A percentile compares a stretch with the other conserved stretches of the same genome.
Evolutionary conservation across 2,888 invertebrate species (phyloP).

Genomic region (Acheta domesticus): DNA sequence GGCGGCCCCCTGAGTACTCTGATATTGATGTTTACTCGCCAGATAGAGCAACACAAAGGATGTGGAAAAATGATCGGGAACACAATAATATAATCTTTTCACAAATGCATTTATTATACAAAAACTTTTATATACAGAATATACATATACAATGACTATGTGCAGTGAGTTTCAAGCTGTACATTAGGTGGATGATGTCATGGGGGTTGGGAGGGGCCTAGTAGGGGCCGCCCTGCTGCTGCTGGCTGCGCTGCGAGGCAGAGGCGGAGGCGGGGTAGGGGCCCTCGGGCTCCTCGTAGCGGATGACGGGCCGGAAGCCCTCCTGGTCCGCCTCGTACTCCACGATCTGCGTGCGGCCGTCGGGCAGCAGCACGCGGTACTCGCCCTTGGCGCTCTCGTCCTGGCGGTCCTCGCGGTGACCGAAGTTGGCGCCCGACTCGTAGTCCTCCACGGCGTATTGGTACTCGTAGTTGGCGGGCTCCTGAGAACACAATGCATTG

Average conservation of each 20-base stretch:
- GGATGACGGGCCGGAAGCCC: constrained; percentile 46
- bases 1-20: too few relatives aligned
- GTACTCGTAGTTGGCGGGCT: constrained; percentile 62
- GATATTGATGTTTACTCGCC: too few relatives aligned
- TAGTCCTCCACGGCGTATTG: constrained; percentile 63
- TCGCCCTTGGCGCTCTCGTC: constrained; percentile 62
- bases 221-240: background rate
- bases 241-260: constrained; percentile 41
- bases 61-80: too few relatives aligned
- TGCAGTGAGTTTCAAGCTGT: too few relatives aligned
- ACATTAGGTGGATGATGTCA: too few relatives aligned
- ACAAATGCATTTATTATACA: too few relatives aligned
- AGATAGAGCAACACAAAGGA: too few relatives aligned
- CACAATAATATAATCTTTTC: too few relatives aligned
- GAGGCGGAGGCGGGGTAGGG: constrained; percentile 48
- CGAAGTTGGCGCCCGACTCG: constrained; percentile 57
- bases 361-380: constrained; percentile 62
- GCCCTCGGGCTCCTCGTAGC: background rate
- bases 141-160: too few relatives aligned
- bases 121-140: too few relatives aligned
- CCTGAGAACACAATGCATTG: constrained; percentile 44
- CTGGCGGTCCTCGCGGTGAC: constrained; percentile 62
- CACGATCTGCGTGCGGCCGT: constrained; percentile 62
- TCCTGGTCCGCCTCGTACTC: constrained; percentile 62
- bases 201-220: background rate